Base-by-base conservation (phyloP, 2,797 vertebrate species). In the Enteromius anoplus region DNA sequence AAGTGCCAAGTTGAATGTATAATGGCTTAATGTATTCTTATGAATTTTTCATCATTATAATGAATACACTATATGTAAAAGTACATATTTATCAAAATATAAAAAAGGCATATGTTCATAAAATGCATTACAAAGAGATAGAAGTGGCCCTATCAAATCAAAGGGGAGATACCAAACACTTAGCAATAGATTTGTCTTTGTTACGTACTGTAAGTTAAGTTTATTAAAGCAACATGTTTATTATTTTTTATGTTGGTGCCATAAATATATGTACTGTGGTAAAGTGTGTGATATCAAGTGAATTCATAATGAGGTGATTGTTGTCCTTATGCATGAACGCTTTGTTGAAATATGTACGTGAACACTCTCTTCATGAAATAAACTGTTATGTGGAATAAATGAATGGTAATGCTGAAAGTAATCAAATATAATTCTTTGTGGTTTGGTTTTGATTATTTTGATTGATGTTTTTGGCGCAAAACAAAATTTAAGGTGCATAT, bases 261-360 rank as follows among this genome's bases (percentile, higher is more conserved):
- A 78, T 78, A 3, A 42, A 32, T 65, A 8, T 45, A 34, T 78
- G 29, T 82, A 53, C 37, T 47, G 32, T 68, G 23, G 17, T 78
- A 68, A 58, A 78, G 34, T 82, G 47, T 32, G 73, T 84, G 60
- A 53, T 81, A 75, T 60, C 58, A 71, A n/a, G 42, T 58, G 53
- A 81, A 79, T 71, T 77, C 37, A 65, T 62, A 45, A 26, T 45
- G n/a, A 84, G 81, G 73, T 55, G 15, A 12, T 78, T 75, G 76
- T 72, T 47, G 72, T 83, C 58, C 58, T 72, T 84, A 79, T 78
- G 88, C 88, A 89, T 89, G 88, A 66, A 87, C 75, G 60, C 47
- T 65, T 51, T 85, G 70, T 84, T 75, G 75, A 51, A 65, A 55
- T 53, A 17, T 75, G 34, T 55, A 47, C 32, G 37, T 77, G 26